phyloP scores from a whole-genome alignment of 2,113 vertebrate species.

The Notiomystis cincta region DNA sequence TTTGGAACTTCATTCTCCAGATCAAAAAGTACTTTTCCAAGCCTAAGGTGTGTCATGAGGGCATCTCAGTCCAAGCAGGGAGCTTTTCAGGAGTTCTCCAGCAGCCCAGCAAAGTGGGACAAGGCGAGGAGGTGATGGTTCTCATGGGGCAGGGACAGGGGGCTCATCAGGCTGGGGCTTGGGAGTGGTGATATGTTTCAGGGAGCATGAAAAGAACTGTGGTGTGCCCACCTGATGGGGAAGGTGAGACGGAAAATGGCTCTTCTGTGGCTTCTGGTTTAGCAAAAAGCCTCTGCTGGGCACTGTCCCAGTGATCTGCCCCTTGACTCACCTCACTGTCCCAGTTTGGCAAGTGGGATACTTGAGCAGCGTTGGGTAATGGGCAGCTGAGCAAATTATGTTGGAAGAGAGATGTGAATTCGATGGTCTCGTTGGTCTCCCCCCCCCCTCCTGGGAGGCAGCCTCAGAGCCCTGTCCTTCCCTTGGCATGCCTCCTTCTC shows the following conservation, averaged over 20 bases:
- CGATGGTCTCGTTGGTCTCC: accelerated
- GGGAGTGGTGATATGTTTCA: background rate
- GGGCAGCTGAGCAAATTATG: background rate
- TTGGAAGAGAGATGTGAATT: background rate
- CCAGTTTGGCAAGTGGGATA: background rate
- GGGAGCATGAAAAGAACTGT: background rate
- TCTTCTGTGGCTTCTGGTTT: background rate
- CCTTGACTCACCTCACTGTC: background rate
- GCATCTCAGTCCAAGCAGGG: background rate
- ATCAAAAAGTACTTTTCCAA: background rate
- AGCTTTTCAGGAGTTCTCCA: background rate
- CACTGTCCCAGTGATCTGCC: background rate
- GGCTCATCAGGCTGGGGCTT: background rate
- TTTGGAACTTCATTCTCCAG: background rate
- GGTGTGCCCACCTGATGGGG: background rate
- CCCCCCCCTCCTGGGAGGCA: background rate
- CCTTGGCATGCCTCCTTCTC: background rate
- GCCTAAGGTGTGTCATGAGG: background rate
- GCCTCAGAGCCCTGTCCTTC: background rate
- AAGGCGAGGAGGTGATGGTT: background rate
- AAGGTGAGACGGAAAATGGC: background rate
- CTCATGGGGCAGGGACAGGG: background rate
- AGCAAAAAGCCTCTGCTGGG: background rate
- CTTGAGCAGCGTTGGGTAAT: background rate
- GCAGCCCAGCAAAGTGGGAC: background rate